Evolutionary conservation across 2,797 vertebrate species (phyloP).

Genomic region (Aeoliscus strigatus): DNA sequence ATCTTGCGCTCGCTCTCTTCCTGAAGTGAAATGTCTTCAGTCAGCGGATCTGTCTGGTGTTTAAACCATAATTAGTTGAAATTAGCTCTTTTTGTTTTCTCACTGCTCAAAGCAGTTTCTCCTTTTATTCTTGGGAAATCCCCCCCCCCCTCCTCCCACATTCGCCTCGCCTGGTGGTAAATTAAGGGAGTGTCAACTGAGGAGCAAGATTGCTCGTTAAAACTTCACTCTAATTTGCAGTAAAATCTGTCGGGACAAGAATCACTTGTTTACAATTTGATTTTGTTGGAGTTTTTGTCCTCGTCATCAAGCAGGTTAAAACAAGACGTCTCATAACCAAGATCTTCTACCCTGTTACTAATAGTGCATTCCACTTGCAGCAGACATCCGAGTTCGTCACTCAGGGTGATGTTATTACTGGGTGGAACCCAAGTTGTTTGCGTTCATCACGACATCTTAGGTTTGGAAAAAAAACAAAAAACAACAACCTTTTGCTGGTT

Average conservation of each 20-base stretch:
- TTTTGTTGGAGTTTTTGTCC: constrained; percentile 38
- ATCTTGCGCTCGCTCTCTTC: too few species aligned
- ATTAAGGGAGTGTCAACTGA: constrained; percentile 43
- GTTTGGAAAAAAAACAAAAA: too few species aligned
- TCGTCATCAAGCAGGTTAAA: constrained; percentile 52
- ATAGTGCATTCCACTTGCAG: too few species aligned
- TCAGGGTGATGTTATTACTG: too few species aligned
- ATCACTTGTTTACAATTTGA: constrained; percentile 59
- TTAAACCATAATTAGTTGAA: constrained; percentile 40
- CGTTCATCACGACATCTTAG: too few species aligned
- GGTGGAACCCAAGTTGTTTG: too few species aligned
- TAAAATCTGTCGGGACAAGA: constrained; percentile 48
- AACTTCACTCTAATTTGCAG: constrained; percentile 65
- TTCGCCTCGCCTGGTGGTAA: too few species aligned
- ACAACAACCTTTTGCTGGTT: too few species aligned
- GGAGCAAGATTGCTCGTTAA: constrained; percentile 60
- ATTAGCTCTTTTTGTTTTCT: constrained; percentile 47
- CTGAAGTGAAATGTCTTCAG: too few species aligned
- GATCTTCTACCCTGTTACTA: too few species aligned
- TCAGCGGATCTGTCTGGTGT: constrained; percentile 29
- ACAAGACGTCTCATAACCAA: constrained; percentile 45
- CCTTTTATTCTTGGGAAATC: constrained; percentile 63
- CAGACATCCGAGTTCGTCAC: too few species aligned
- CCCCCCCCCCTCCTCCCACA: constrained; percentile 50
- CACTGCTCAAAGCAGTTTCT: constrained; percentile 32